These are phyloP conservation scores for Periophthalmodon schlosseri DNA, from an alignment of 2,113 vertebrate genomes.

Conservation along the genomic window DNA sequence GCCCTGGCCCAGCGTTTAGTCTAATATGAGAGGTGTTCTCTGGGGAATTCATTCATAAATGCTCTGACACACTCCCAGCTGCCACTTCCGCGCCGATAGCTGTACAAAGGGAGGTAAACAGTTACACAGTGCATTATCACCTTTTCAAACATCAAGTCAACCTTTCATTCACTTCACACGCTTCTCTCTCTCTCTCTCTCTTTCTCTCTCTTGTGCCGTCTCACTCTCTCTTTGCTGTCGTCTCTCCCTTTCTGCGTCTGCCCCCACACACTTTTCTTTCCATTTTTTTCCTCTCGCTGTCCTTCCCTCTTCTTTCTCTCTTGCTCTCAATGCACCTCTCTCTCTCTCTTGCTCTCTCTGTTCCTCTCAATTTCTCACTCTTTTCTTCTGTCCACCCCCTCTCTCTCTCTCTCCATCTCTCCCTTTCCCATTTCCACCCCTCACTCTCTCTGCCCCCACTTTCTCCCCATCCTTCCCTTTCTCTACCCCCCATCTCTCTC, in stretches of 20 bases:
- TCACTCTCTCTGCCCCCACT: not conserved
- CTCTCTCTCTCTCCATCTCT: not conserved
- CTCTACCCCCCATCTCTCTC: not conserved
- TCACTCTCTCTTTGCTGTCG: not conserved
- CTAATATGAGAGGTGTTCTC: constrained; percentile 18
- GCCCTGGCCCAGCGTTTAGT: constrained; percentile 40
- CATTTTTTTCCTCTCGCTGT: not conserved
- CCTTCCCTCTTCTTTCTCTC: not conserved
- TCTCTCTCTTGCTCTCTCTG: too few species aligned
- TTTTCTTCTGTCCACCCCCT: not conserved
- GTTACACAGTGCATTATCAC: constrained; percentile 11
- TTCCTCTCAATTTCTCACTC: too few species aligned
- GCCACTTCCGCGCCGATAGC: constrained; percentile 20
- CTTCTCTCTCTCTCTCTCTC: not conserved
- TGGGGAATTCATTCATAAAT: constrained; percentile 31
- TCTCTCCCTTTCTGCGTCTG: not conserved
- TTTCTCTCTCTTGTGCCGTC: not conserved
- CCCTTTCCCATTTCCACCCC: not conserved
- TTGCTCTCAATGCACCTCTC: not conserved
- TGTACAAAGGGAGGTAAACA: constrained; percentile 36
- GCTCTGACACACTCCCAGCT: constrained; percentile 14
- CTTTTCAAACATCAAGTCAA: constrained; percentile 15
- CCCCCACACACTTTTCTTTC: not conserved
- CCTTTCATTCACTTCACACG: constrained; percentile 28
- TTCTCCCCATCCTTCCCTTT: not conserved